Evolutionary conservation across 2,797 vertebrate genomes (phyloP).

Genomic region (Rhincodon typus): DNA sequence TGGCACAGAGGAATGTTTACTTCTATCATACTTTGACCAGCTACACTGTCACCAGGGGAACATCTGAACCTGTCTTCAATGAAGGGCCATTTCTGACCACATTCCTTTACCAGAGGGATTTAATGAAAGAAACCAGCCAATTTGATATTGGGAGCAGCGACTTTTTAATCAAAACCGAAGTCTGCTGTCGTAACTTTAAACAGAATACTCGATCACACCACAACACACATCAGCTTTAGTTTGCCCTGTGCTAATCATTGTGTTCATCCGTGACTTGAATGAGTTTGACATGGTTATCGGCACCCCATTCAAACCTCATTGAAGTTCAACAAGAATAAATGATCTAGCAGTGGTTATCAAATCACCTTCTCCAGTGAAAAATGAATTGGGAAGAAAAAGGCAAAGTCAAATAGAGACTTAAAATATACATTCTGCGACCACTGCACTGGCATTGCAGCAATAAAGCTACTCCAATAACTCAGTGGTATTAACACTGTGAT

Average conservation of each 20-base stretch:
- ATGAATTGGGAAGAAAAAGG: not conserved
- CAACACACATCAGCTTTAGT: too few relatives aligned
- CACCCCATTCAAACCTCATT: not conserved
- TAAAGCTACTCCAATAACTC: not conserved
- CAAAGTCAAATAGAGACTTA: not conserved
- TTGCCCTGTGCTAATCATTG: not conserved
- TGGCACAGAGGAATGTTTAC: not conserved
- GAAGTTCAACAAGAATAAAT: not conserved
- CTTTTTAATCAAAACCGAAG: not conserved
- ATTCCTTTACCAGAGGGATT: not conserved
- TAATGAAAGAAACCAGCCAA: not conserved
- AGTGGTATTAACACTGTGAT: not conserved
- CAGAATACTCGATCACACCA: too few relatives aligned
- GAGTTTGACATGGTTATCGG: not conserved
- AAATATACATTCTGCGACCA: not conserved
- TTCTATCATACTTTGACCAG: not conserved
- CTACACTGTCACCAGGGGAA: not conserved
- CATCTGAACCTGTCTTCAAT: not conserved
- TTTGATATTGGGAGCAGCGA: not conserved
- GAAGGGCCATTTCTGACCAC: not conserved
- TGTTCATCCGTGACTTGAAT: not conserved
- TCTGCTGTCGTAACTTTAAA: not conserved
- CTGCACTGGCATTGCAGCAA: not conserved
- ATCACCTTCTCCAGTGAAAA: not conserved
- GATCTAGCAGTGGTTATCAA: not conserved